These are phyloP conservation scores for Lepidocolaptes lacrymiger DNA, from an alignment of 2,797 vertebrate species.

Conservation along the genomic window DNA sequence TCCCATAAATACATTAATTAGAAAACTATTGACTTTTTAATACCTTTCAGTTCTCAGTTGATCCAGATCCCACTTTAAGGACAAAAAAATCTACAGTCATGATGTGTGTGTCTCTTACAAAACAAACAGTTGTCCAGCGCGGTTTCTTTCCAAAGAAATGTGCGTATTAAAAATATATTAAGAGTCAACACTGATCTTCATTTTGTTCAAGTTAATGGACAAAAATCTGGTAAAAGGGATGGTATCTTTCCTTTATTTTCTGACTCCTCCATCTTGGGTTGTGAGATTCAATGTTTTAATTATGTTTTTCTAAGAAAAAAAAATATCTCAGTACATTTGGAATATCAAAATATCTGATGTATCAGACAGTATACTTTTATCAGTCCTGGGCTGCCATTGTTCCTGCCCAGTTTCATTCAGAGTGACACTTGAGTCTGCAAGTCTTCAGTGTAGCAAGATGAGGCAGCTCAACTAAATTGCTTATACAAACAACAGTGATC, in stretches of 20 bases:
- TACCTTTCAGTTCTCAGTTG: not conserved
- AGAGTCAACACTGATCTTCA: not conserved
- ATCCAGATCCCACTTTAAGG: not conserved
- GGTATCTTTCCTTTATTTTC: not conserved
- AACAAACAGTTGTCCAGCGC: not conserved
- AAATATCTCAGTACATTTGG: not conserved
- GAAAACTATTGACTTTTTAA: not conserved
- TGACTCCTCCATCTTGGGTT: not conserved
- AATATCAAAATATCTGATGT: not conserved
- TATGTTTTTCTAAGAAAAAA: not conserved
- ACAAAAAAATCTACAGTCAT: not conserved
- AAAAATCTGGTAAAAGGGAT: not conserved
- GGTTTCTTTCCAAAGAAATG: conserved; percentile 11
- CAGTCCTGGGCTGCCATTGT: not conserved
- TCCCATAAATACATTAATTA: conserved; percentile 24
- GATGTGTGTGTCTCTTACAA: not conserved
- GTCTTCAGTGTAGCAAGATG: not conserved
- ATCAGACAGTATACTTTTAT: not conserved
- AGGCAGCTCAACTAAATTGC: not conserved
- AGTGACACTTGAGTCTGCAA: not conserved
- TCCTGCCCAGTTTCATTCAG: not conserved
- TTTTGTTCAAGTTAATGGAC: not conserved
- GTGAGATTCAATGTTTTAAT: not conserved
- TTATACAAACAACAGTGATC: not conserved
- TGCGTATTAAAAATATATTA: not conserved